A percentile compares a stretch with the other conserved stretches of the same genome.
These are phyloP conservation scores for Babylonia areolata DNA, from an alignment of 1,140 invertebrate genomes.

Conservation along the genomic window DNA sequence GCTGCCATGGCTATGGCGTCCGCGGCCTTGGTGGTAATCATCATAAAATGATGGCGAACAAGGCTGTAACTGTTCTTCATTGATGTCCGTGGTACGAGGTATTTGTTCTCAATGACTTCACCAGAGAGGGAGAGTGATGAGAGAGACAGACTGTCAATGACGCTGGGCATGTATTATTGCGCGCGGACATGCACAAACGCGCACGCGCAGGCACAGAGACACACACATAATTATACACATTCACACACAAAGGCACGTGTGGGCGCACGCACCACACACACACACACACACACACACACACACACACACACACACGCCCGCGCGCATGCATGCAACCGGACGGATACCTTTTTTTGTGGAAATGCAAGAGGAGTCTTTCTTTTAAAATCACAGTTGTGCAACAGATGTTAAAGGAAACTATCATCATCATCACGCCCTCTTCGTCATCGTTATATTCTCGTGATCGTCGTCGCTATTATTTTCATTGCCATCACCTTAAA, in stretches of 20 bases:
- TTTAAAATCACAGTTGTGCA: no score
- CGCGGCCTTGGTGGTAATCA: neutral
- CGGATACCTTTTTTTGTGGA: no score
- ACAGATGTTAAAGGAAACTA: no score
- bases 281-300: constrained; percentile 16
- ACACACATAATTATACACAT: neutral
- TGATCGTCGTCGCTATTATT: no score
- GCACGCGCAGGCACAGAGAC: neutral
- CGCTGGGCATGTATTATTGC: no score
- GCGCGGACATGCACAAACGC: constrained; percentile 14
- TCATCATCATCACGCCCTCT: no score
- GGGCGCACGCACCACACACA: neutral
- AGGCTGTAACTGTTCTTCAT: neutral
- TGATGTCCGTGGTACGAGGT: neutral
- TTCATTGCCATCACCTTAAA: no score
- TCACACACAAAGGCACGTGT: neutral
- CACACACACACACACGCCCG: constrained; percentile 13
- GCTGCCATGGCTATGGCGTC: neutral
- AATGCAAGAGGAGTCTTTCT: no score
- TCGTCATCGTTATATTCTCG: no score
- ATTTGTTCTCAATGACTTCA: no score
- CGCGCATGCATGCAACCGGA: neutral
- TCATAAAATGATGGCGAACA: constrained; percentile 2
- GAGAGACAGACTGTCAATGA: neutral
- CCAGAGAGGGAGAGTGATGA: neutral